phyloP scores from a whole-genome alignment of 2,888 invertebrate species.

The Anarsia innoxiella region DNA sequence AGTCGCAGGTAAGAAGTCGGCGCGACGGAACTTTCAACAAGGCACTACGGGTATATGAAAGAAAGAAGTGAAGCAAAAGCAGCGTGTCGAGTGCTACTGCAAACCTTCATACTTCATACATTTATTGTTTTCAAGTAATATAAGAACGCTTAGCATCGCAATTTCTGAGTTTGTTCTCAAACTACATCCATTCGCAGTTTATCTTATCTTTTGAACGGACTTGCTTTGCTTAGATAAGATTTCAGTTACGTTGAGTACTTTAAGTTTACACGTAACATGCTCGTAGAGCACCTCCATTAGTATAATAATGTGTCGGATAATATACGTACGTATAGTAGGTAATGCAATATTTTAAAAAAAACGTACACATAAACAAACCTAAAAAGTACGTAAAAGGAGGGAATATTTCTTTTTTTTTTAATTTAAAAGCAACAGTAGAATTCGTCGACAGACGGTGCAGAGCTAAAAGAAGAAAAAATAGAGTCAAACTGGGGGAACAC shows the following conservation, averaged over 20 bases:
- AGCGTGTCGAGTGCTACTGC: constrained; percentile 15
- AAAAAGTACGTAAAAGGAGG: too few species aligned
- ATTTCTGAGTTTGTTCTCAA: constrained; percentile 15
- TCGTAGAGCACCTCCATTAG: too few species aligned
- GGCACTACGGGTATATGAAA: constrained; percentile 41
- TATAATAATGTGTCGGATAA: too few species aligned
- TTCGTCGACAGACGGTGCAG: constrained; percentile 23
- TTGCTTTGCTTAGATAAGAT: too few species aligned
- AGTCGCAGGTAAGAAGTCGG: constrained; percentile 37
- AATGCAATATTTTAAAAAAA: too few species aligned
- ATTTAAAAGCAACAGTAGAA: too few species aligned
- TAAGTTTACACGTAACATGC: too few species aligned
- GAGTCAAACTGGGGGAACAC: constrained; percentile 34
- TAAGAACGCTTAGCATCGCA: constrained; percentile 20
- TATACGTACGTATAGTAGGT: too few species aligned
- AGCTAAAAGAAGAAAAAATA: constrained; percentile 21
- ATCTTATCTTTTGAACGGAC: constrained; percentile 15
- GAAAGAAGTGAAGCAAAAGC: constrained; percentile 44
- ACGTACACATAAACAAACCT: too few species aligned
- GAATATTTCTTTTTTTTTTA: too few species aligned
- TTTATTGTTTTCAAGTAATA: constrained; percentile 28
- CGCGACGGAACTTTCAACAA: constrained; percentile 42
- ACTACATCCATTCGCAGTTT: constrained; percentile 10
- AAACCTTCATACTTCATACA: constrained; percentile 28
- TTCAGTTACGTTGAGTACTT: too few species aligned